Evolutionary conservation across 1,140 invertebrate species (phyloP).

Genomic region (Eriocheir sinensis): DNA sequence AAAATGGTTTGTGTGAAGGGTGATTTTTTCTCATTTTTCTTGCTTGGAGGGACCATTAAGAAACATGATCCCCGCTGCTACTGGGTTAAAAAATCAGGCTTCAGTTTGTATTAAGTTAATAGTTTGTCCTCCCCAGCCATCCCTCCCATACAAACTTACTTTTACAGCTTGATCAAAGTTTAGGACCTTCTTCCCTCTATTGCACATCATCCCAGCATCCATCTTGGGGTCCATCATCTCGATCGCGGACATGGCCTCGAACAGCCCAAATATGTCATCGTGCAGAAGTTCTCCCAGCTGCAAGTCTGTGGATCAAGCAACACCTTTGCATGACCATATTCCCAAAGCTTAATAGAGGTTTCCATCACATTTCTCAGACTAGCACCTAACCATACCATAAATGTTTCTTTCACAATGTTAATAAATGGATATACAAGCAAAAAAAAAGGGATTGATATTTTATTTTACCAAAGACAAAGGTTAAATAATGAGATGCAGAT

Average conservation of each 20-base stretch:
- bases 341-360: too few species aligned
- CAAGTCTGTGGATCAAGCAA: slow-evolving; percentile 85
- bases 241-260: slow-evolving; percentile 99
- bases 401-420: not conserved
- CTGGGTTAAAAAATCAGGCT: too few species aligned
- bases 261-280: slow-evolving; percentile 95
- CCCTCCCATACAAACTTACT: slow-evolving; percentile 82
- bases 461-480: not conserved
- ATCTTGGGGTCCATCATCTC: slow-evolving; percentile 99
- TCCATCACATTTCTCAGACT: too few species aligned
- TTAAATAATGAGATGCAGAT: slow-evolving; percentile 78
- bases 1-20: too few species aligned
- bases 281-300: slow-evolving; percentile 94
- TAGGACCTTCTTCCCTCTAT: slow-evolving; percentile 89
- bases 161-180: slow-evolving; percentile 93
- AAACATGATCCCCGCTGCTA: too few species aligned
- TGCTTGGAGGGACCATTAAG: too few species aligned
- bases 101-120: too few species aligned
- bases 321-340: slow-evolving; percentile 5
- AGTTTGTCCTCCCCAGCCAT: too few species aligned
- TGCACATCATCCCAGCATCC: slow-evolving; percentile 99
- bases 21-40: too few species aligned
- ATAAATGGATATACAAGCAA: not conserved
- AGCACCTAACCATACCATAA: not conserved
- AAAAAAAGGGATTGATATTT: not conserved